Base-by-base conservation (phyloP, 2,113 vertebrate genomes). In the Sciurus niger region DNA sequence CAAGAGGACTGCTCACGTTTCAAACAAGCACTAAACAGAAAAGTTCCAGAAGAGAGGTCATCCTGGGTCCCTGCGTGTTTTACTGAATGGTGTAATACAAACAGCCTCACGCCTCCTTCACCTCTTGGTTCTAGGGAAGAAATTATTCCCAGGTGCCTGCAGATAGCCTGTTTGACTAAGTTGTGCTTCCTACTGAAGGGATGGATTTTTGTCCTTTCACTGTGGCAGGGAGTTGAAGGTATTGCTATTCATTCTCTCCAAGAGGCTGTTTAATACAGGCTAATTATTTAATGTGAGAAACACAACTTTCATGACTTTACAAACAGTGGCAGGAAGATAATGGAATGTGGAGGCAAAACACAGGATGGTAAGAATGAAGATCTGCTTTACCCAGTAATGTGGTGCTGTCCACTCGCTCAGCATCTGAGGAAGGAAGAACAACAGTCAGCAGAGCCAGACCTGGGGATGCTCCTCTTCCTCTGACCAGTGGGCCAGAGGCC, bases 321-420 rank as follows among this genome's bases (percentile, higher is more conserved):
- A 43, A 1, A 20, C 0, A 1, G 67, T 1, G 18, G 25, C n/a
- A 24, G 46, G n/a, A 40, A 89, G 18, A 4, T 2, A 37, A 30
- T 0, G 32, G 48, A 34, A 53, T 0, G 1, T 10, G 60, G 0
- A 55, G n/a, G 80, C 79, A 51, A 68, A 74, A 22, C 4, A 3
- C 43, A 79, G 16, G 46, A 40, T 25, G 83, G 25, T 14, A 22
- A 28, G 63, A 87, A 37, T 34, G 65, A 48, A 70, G 94, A 32
- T 0, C 0, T 53, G 84, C 88, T 96, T 98, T 97, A 98, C 98
- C 98, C 87, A 98, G 1, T 0, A 84, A 25, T 0, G 98, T 98
- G 89, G 98, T 98, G 85, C 98, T 99, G 92, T 98, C 98, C 96
- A 98, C 98, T 8, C 25, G 51, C 8, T 98, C 98, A 8, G 98